Percentiles rank a stretch among this genome's conserved stretches.
Evolutionary conservation across 2,797 vertebrate species (phyloP).

Genomic region (Anas capensis): DNA sequence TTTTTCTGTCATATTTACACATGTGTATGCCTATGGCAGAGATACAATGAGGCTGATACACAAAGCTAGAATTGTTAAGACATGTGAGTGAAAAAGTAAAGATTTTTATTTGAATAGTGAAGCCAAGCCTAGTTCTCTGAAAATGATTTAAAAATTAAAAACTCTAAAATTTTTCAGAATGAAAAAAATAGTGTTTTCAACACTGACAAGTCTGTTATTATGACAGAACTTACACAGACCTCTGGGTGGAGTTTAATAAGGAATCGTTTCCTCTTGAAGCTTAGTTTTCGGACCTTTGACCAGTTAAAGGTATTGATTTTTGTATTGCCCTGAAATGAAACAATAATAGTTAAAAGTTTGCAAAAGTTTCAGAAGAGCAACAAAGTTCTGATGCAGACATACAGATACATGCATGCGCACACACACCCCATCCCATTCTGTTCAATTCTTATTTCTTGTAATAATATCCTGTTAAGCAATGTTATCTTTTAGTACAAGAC

Average conservation of each 20-base stretch:
- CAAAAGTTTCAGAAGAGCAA: not conserved
- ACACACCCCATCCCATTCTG: not conserved
- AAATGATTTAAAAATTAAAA: not conserved
- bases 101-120: not conserved
- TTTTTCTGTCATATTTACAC: not conserved
- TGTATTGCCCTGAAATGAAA: slow-evolving; percentile 86
- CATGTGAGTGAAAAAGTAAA: not conserved
- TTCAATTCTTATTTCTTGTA: not conserved
- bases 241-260: slow-evolving; percentile 97
- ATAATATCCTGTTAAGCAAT: not conserved
- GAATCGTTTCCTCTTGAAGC: slow-evolving; percentile 97
- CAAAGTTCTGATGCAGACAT: not conserved
- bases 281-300: slow-evolving; percentile 99
- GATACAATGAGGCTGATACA: not conserved
- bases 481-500: not conserved
- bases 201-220: not conserved
- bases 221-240: slow-evolving; percentile 86
- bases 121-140: not conserved
- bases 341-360: not conserved
- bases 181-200: not conserved
- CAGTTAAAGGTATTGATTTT: slow-evolving; percentile 99
- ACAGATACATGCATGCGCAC: accelerated
- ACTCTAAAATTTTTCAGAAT: not conserved
- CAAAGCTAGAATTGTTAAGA: not conserved
- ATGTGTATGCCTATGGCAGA: not conserved